phyloP scores from a whole-genome alignment of 1,140 invertebrate species.

The Drosophila pseudoobscura region DNA sequence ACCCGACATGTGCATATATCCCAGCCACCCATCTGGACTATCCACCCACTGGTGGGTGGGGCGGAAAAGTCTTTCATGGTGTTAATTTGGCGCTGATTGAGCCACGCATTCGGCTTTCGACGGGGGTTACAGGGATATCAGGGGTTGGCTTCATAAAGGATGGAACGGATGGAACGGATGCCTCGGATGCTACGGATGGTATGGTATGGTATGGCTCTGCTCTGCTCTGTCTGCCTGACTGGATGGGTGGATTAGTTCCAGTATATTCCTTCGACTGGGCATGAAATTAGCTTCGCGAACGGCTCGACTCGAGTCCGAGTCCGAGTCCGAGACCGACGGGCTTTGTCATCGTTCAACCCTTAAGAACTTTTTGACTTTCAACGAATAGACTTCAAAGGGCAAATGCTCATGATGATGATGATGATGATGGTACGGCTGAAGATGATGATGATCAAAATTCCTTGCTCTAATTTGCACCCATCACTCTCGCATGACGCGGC shows the following conservation, averaged over 20 bases:
- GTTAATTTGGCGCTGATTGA: conserved; percentile 78
- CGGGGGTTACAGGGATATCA: conserved; percentile 5
- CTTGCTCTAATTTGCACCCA: conserved; percentile 6
- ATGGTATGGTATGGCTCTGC: too few species aligned
- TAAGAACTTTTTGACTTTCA: conserved; percentile 45
- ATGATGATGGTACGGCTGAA: conserved; percentile 13
- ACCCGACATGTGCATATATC: conserved; percentile 16
- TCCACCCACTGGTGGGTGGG: conserved; percentile 3
- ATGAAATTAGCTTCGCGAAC: conserved; percentile 33
- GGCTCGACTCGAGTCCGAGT: too few species aligned
- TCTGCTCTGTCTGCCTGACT: neutral
- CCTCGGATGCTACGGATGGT: conserved; percentile 1
- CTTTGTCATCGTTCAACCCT: conserved; percentile 24
- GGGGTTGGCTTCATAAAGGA: conserved; percentile 18
- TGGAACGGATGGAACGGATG: conserved; percentile 1
- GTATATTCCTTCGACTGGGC: conserved; percentile 36
- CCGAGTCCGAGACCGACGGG: too few species aligned
- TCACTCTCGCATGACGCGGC: neutral
- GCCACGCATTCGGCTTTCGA: conserved; percentile 44
- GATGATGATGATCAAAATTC: conserved; percentile 35
- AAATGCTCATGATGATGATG: conserved; percentile 29
- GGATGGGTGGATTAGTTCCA: conserved; percentile 48
- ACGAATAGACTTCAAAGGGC: conserved; percentile 32
- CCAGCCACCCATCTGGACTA: conserved; percentile 23
- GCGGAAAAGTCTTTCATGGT: conserved; percentile 62